A percentile compares a stretch with the other conserved stretches of the same genome.
Evolutionary conservation across 1,140 invertebrate species (phyloP).

Genomic region (Papilio polyxenes): DNA sequence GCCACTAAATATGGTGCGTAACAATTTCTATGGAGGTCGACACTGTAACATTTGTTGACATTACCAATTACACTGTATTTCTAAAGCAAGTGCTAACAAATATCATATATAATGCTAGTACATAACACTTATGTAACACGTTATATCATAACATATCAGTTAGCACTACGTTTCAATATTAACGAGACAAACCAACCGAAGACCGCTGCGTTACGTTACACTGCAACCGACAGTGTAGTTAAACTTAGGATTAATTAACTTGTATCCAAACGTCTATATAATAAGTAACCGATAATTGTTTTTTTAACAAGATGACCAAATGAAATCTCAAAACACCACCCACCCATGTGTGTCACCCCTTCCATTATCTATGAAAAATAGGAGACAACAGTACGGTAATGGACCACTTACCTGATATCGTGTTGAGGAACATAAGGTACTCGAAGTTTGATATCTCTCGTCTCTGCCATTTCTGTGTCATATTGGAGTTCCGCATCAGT

Average conservation of each 20-base stretch:
- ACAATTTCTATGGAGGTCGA: conserved; percentile 18
- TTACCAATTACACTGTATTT: background rate
- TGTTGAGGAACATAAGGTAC: conserved; percentile 99
- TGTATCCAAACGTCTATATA: background rate
- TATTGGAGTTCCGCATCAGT: conserved; percentile 98
- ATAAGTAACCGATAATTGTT: background rate
- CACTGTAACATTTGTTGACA: background rate
- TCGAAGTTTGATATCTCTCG: conserved; percentile 99
- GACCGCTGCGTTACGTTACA: background rate
- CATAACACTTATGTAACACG: conserved; percentile 5
- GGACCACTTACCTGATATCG: conserved; percentile 93
- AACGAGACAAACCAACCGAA: background rate
- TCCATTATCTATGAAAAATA: no score
- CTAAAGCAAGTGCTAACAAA: background rate
- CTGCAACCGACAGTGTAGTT: background rate
- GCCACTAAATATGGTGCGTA: conserved; percentile 7
- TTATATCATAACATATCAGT: conserved; percentile 9
- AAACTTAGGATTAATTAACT: background rate
- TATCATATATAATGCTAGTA: background rate
- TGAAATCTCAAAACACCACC: no score
- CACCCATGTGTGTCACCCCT: no score
- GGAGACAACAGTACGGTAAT: background rate
- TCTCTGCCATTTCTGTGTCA: conserved; percentile 99
- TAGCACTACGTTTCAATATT: background rate
- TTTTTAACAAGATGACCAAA: no score